Percentiles rank a stretch among this genome's conserved stretches.
Conservation (phyloP, 2,797 vertebrate genomes). For the Dermochelys coriacea region DNA sequence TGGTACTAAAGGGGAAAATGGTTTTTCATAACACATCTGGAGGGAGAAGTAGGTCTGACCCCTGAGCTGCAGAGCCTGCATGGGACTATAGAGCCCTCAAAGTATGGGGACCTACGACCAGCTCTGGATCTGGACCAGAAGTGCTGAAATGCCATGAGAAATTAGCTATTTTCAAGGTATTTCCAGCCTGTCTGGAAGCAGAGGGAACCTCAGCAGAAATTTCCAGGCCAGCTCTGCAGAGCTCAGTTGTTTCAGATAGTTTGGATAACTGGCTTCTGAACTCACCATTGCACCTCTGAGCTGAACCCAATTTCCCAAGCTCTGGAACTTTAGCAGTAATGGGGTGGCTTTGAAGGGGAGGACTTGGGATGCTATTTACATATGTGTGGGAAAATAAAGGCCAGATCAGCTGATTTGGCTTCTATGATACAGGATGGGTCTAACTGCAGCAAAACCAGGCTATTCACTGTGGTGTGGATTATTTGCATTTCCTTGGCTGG, state of each 20-base stretch:
- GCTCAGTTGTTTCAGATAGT: not conserved
- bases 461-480: not conserved
- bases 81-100: not conserved
- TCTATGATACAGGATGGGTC: not conserved
- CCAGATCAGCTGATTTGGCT: not conserved
- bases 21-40: not conserved
- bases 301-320: not conserved
- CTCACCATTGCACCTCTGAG: not conserved
- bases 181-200: not conserved
- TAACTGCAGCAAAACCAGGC: not conserved
- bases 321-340: not conserved
- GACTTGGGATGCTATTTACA: not conserved
- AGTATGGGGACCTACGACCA: not conserved
- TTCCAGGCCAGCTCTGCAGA: not conserved
- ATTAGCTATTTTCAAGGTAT: not conserved
- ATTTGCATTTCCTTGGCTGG: not conserved
- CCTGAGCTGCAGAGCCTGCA: not conserved
- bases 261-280: not conserved
- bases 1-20: not conserved
- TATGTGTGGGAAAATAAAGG: not conserved
- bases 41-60: not conserved
- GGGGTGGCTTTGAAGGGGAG: not conserved
- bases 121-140: not conserved
- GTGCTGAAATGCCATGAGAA: not conserved
- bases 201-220: not conserved